Evolutionary conservation across 2,888 invertebrate species (phyloP).

Genomic region (Eupsilia transversa): DNA sequence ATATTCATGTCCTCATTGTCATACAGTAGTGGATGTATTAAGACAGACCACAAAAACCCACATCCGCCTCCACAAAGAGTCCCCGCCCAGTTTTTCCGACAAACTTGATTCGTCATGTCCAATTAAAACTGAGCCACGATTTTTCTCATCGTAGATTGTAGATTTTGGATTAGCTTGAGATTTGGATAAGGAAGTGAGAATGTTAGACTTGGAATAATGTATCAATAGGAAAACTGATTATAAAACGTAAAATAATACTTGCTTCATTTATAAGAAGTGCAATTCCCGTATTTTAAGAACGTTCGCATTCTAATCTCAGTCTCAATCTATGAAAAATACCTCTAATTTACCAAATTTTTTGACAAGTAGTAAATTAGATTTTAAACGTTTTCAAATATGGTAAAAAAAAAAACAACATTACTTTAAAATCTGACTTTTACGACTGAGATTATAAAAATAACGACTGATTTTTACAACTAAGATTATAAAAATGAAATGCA

Average conservation of each 20-base stretch:
- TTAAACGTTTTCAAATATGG: too few species aligned
- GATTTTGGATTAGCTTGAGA: slow-evolving; percentile 43
- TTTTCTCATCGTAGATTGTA: slow-evolving; percentile 75
- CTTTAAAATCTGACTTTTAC: too few species aligned
- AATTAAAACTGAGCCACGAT: slow-evolving; percentile 86
- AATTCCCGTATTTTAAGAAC: too few species aligned
- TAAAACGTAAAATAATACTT: not conserved
- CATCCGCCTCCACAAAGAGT: slow-evolving; percentile 82
- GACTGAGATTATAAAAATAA: not conserved
- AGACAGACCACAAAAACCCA: slow-evolving; percentile 65
- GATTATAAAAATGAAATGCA: not conserved
- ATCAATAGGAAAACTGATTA: not conserved
- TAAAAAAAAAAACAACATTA: too few species aligned
- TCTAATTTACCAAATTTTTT: too few species aligned
- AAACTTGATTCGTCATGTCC: slow-evolving; percentile 87
- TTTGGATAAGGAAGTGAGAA: slow-evolving; percentile 46
- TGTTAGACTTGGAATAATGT: not conserved
- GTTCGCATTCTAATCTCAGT: too few species aligned
- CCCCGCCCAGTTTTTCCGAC: slow-evolving; percentile 85
- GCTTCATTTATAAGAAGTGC: too few species aligned
- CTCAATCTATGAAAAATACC: too few species aligned
- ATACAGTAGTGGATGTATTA: slow-evolving; percentile 52
- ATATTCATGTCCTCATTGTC: slow-evolving; percentile 51
- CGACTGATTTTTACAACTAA: too few species aligned
- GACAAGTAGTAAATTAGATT: too few species aligned